Evolutionary conservation across 2,888 invertebrate genomes (phyloP), one percentile per base, ranked within the genome.

Genomic region (Megaustenia siamemsis): DNA sequence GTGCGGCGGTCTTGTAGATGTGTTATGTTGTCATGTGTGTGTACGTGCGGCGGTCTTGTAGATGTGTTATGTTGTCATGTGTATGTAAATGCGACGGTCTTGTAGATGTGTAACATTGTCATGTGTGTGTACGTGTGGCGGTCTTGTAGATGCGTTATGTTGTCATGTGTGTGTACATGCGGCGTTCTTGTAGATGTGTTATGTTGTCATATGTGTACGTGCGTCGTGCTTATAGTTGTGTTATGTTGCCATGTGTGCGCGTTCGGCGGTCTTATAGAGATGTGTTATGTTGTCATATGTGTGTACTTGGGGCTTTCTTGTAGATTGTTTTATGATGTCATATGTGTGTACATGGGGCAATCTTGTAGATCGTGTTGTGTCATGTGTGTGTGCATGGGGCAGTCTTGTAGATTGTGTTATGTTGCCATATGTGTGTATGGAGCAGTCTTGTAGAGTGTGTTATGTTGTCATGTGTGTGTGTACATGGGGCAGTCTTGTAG

Each of bases 201-300:
- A 32, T 66, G n/a, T 66, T n/a, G 66, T 66, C 12, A 24, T 45
- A 21, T 49, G 77, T 83, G 63, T 40, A 43, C 76, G 75, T 43
- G 63, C 32, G 76, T 28, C 40, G 63, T 75, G 75, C 38, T 10
- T n/a, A n/a, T n/a, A 73, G 18, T 40, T 75, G 56, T 15, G 21
- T 40, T 60, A 32, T 77, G 35, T 63, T 66, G 83, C 76, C 35
- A 49, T 83, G 83, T 49, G 43, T 66, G 83, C 40, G 63, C 60
- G 49, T 49, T 76, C 66, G 8, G 8, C 45, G 63, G 66, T 43
- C n/a, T 45, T 66, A 35, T 83, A 49, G 6, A 28, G 63, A 35
- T 56, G 77, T 76, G 45, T 66, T n/a, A n/a, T n/a, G n/a, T n/a
- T n/a, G n/a, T n/a, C n/a, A n/a, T n/a, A n/a, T n/a, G n/a, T n/a